Evolutionary conservation across 2,797 vertebrate species (phyloP).

Genomic region (Enteromius argenteus): DNA sequence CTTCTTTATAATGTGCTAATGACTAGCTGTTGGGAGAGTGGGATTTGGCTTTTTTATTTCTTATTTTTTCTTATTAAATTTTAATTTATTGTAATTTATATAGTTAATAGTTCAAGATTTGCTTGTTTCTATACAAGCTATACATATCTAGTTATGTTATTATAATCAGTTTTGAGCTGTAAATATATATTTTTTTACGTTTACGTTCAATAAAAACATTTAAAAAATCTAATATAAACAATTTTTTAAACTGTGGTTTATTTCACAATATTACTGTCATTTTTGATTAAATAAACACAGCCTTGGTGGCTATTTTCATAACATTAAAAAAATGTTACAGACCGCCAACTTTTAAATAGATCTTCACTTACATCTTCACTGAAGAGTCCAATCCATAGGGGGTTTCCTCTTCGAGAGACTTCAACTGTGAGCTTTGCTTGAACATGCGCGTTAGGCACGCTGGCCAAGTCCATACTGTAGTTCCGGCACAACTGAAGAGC

Average conservation of each 20-base stretch:
- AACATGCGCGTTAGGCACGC: constrained; percentile 84
- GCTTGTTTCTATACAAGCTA: too few relatives aligned
- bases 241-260: background rate
- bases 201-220: too few relatives aligned
- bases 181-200: too few relatives aligned
- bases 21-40: too few relatives aligned
- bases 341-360: background rate
- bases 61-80: too few relatives aligned
- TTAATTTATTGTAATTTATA: too few relatives aligned
- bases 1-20: too few relatives aligned
- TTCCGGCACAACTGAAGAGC: constrained; percentile 80
- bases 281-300: background rate
- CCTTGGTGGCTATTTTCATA: background rate
- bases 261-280: background rate
- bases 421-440: constrained; percentile 85
- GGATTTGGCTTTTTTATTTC: too few relatives aligned
- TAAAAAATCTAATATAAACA: too few relatives aligned
- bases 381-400: constrained; percentile 93
- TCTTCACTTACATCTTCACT: constrained; percentile 83
- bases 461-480: constrained; percentile 85
- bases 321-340: background rate
- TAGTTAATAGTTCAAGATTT: too few relatives aligned
- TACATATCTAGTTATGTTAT: too few relatives aligned
- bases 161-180: too few relatives aligned
- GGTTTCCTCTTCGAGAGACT: constrained; percentile 71